phyloP scores from a whole-genome alignment of 2,888 invertebrate species.

The Tigriopus californicus region DNA sequence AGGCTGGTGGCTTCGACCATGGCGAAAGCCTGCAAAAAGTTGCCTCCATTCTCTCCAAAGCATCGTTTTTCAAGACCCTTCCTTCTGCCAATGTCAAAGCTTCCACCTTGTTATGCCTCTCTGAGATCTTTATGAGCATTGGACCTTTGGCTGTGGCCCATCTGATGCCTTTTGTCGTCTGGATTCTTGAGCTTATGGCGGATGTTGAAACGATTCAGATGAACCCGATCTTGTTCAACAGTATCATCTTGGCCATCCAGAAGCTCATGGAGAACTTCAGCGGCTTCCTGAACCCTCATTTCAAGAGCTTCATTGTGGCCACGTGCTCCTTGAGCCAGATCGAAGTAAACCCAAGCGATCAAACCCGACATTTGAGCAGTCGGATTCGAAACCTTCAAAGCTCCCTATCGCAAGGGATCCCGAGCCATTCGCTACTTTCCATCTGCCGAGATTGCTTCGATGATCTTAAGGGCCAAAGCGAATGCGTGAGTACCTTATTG shows the following conservation, averaged over 20 bases:
- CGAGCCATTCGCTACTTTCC: neutral
- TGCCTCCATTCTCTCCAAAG: neutral
- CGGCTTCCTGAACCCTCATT: constrained; percentile 12
- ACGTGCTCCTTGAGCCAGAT: neutral
- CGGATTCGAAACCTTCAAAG: neutral
- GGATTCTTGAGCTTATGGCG: neutral
- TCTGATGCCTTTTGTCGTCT: neutral
- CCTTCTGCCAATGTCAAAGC: neutral
- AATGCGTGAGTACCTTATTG: neutral
- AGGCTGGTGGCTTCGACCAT: neutral
- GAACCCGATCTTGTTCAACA: neutral
- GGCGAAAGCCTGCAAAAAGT: neutral
- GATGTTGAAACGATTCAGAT: neutral
- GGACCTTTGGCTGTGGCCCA: constrained; percentile 4
- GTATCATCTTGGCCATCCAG: neutral
- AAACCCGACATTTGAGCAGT: neutral
- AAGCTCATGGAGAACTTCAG: constrained; percentile 13
- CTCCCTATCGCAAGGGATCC: neutral
- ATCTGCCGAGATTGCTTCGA: neutral
- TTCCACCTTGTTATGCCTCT: neutral
- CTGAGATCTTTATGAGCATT: neutral
- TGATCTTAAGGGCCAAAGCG: neutral
- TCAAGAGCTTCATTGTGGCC: neutral
- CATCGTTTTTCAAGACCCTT: neutral
- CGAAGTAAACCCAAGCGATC: neutral